phyloP scores from a whole-genome alignment of 1,140 invertebrate genomes.

The Bombus vancouverensis region DNA sequence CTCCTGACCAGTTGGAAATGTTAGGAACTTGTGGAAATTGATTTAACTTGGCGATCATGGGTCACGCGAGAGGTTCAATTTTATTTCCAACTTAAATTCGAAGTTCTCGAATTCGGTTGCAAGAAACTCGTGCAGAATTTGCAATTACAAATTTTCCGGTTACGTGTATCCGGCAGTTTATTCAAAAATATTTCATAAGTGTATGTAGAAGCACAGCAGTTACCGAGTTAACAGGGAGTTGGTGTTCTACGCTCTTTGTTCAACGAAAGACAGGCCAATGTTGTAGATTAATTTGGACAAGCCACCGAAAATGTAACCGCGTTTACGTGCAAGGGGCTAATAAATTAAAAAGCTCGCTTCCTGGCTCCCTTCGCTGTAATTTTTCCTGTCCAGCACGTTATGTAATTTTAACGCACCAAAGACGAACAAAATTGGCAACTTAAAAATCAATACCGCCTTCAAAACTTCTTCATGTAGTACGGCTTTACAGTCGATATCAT shows the following conservation, averaged over 20 bases:
- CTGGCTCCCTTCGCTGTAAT: not conserved
- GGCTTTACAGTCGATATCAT: not conserved
- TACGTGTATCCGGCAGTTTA: not conserved
- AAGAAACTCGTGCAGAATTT: not conserved
- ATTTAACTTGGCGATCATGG: not conserved
- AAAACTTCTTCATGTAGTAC: not conserved
- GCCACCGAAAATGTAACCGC: not conserved
- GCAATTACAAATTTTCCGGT: not conserved
- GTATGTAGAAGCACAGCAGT: not conserved
- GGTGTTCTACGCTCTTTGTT: not conserved
- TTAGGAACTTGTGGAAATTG: not conserved
- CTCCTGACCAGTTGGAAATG: not conserved
- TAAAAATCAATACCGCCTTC: not conserved
- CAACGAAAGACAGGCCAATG: not conserved
- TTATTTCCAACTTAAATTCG: not conserved
- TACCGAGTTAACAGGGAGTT: not conserved
- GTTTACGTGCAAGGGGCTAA: conserved; percentile 1
- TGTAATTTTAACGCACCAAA: conserved; percentile 9
- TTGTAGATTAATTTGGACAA: conserved; percentile 36
- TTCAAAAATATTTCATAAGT: not conserved
- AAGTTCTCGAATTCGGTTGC: not conserved
- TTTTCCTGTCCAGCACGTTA: not conserved
- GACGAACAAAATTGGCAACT: not conserved
- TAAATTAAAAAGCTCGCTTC: conserved; percentile 1
- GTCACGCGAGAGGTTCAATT: not conserved